Evolutionary conservation across 2,113 vertebrate species (phyloP), one percentile per base, ranked within the genome.

Genomic region (Gambusia affinis): DNA sequence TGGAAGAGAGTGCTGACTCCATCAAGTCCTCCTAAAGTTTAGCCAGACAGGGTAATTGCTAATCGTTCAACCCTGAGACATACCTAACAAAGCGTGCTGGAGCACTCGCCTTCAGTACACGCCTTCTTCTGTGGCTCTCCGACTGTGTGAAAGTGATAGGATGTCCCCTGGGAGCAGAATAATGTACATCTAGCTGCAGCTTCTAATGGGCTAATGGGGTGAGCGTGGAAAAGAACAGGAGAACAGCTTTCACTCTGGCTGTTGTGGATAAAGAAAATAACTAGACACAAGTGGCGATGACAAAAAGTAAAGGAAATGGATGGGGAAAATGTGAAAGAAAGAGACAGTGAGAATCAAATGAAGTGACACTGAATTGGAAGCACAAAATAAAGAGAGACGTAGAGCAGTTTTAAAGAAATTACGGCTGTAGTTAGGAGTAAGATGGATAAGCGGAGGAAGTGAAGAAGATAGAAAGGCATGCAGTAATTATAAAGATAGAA

Each of bases 161-260:
- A 75, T 42, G 78, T 79, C 90, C 88, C 72, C 68, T 60, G 84
- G 75, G 84, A 88, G 72, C 79, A 68, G 67, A 79, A 63, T 92
- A 90, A 92, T 92, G 91, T 71, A 78, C 87, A 81, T 88, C 79
- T 67, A 63, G 71, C 79, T 76, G 78, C 72, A 81, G 85, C 80
- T 61, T 84, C 84, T 91, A 90, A 90, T 89, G 86, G 85, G 78
- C 83, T 92, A 88, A 92, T 90, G 86, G 87, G 75, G 17, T 67
- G 79, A 76, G 76, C 64, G 85, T 62, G 78, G 76, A 81, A 79
- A 83, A 77, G 62, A 79, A 63, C 51, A 64, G 78, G 67, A 78
- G 72, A 73, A 37, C 71, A 77, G 76, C 62, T 54, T 88, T 69
- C 75, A 73, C 51, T 84, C 22, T 60, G 73, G 76, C 63, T 68